These are phyloP conservation scores for Leptinotarsa tumamoca DNA, from an alignment of 2,888 invertebrate genomes.

Conservation along the genomic window DNA sequence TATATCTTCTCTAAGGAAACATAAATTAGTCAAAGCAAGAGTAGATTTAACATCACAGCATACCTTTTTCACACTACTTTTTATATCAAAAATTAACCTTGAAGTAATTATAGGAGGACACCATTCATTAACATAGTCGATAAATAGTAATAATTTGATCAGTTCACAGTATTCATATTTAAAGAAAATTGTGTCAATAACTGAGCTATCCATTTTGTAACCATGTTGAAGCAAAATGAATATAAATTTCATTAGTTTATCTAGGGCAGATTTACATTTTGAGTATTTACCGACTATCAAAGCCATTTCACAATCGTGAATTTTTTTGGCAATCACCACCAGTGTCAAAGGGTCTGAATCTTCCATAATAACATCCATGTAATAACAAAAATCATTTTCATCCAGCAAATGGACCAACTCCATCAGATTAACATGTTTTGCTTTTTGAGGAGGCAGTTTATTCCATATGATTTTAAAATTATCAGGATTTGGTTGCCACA, in stretches of 20 bases:
- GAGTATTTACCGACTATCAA: constrained; percentile 36
- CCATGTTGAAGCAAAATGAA: constrained; percentile 45
- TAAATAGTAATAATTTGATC: constrained; percentile 46
- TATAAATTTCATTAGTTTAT: constrained; percentile 41
- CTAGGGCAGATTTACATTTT: constrained; percentile 29
- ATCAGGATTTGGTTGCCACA: constrained; percentile 41
- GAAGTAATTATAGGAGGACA: constrained; percentile 29
- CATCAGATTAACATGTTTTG: constrained; percentile 31
- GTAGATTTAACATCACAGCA: constrained; percentile 9
- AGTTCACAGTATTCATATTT: constrained; percentile 47
- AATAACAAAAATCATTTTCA: constrained; percentile 30
- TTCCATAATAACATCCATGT: constrained; percentile 46
- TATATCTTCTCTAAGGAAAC: constrained; percentile 24
- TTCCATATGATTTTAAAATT: constrained; percentile 51
- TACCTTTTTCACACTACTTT: constrained; percentile 32
- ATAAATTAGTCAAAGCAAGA: too few species aligned
- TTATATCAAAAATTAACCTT: constrained; percentile 43
- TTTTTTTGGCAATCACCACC: constrained; percentile 37
- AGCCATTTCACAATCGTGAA: constrained; percentile 27
- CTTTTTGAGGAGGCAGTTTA: constrained; percentile 37
- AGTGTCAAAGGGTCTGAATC: constrained; percentile 38
- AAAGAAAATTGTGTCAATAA: constrained; percentile 41
- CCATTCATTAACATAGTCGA: constrained; percentile 42
- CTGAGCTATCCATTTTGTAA: constrained; percentile 32
- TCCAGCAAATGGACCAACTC: constrained; percentile 34